Base-by-base conservation (phyloP, 2,888 invertebrate species). In the Brenthis hecate region DNA sequence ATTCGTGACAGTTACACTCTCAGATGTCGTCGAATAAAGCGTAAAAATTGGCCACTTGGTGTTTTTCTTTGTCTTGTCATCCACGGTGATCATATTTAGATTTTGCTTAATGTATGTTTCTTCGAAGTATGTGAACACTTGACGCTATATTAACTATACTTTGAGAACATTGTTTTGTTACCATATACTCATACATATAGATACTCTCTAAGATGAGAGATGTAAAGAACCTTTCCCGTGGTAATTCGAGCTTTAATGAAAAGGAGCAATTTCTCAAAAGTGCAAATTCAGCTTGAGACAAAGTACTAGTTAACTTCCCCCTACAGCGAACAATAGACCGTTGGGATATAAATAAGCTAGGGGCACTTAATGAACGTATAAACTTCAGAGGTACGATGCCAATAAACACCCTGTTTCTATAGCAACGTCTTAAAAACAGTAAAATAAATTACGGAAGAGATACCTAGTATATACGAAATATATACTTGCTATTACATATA, bases 331-430 rank as follows among this genome's bases (percentile, higher is more conserved):
- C 87, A 89, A 89, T 84, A 81, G 85, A 85, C 85, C 79, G 77
- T 80, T 85, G 87, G 85, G 88, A 86, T 86, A 88, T 89, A 89
- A 90, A 88, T 88, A 90, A 86, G 81, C 83, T 80, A 85, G 82
- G 81, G 84, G 83, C 88, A 86, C 88, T 90, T 90, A 90, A 89
- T 89, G 89, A 89, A 89, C 88, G 88, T 87, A 87, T 88, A 87
- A 86, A 89, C 85, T 83, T 84, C 82, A 85, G 86, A 83, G 82
- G 85, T 85, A 81, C 81, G 82, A 77, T 72, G 72, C 78, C 74
- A 74, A 87, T 89, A 82, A 80, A 76, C 77, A 88, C 86, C 50
- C 56, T 43, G 62, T 65, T 85, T 78, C 81, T 54, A 68, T 70
- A 66, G 61, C 65, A 68, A 72, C 66, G 66, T 32, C 68, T 69